Conservation (phyloP, 2,797 vertebrate genomes). For the Arrhamphus sclerolepis region DNA sequence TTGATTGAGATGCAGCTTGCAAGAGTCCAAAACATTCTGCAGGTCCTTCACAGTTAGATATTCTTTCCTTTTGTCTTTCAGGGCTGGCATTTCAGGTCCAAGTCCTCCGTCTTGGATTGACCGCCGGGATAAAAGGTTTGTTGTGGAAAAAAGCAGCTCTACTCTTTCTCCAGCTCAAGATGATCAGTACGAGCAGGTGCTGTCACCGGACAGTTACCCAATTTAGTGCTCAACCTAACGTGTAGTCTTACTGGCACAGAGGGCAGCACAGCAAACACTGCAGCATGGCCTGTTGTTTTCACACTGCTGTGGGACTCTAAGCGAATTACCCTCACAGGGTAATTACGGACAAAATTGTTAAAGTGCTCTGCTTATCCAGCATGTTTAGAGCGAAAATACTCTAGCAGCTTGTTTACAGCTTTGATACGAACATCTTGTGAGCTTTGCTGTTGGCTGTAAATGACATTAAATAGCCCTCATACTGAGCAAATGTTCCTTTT, state of each 20-base stretch:
- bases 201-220: slow-evolving; percentile 72
- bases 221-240: slow-evolving; percentile 77
- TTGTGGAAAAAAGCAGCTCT: slow-evolving; percentile 50
- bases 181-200: slow-evolving; percentile 81
- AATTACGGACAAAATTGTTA: slow-evolving; percentile 55
- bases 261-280: slow-evolving; percentile 60
- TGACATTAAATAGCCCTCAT: slow-evolving; percentile 44
- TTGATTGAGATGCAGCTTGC: slow-evolving; percentile 80
- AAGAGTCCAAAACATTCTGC: slow-evolving; percentile 83
- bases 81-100: slow-evolving; percentile 68
- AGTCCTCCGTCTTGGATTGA: slow-evolving; percentile 48
- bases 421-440: slow-evolving; percentile 44
- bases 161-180: slow-evolving; percentile 41
- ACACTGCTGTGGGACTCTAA: slow-evolving; percentile 43
- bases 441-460: slow-evolving; percentile 31
- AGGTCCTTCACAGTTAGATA: slow-evolving; percentile 82
- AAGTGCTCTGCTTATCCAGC: slow-evolving; percentile 34
- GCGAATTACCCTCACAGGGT: slow-evolving; percentile 61
- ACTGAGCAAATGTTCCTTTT: slow-evolving; percentile 28
- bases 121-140: slow-evolving; percentile 60
- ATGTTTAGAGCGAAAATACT: too few relatives aligned
- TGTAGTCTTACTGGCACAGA: slow-evolving; percentile 66
- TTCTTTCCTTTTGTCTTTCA: slow-evolving; percentile 68
- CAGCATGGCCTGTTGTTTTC: slow-evolving; percentile 38
- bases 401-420: not conserved